phyloP scores from a whole-genome alignment of 2,888 invertebrate species.

The Protula sp. region DNA sequence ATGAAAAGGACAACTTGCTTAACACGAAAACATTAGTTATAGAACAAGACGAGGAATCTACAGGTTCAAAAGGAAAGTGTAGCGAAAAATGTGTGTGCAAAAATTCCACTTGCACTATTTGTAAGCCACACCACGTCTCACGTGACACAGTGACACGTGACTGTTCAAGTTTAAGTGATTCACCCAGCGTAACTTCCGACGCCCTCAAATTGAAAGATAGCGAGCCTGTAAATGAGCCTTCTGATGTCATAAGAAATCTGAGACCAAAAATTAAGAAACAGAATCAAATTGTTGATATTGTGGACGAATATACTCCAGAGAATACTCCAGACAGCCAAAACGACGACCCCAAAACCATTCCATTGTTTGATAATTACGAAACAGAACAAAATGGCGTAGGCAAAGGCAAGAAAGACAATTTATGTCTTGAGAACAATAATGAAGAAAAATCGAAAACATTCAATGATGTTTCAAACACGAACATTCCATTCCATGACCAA shows the following conservation, averaged over 20 bases:
- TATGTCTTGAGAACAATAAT: neutral
- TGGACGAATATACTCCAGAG: neutral
- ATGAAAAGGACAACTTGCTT: slow-evolving; percentile 3
- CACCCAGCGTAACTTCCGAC: neutral
- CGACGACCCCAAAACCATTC: neutral
- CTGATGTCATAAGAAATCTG: too few species aligned
- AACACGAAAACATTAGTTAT: neutral
- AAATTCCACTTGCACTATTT: neutral
- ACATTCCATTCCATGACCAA: too few species aligned
- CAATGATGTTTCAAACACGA: too few species aligned
- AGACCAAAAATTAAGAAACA: too few species aligned
- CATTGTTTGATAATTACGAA: neutral
- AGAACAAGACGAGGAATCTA: neutral
- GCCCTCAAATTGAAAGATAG: neutral
- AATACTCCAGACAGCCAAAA: neutral
- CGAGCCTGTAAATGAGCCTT: neutral
- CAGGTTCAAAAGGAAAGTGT: neutral
- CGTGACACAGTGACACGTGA: neutral
- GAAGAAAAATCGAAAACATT: too few species aligned
- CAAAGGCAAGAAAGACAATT: too few species aligned
- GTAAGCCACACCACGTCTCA: neutral
- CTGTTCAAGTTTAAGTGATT: neutral
- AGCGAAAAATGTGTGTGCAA: neutral
- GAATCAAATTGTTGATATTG: too few species aligned
- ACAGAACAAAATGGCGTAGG: neutral